Base-by-base conservation (phyloP, 1,140 invertebrate species). In the Choristoneura fumiferana region DNA sequence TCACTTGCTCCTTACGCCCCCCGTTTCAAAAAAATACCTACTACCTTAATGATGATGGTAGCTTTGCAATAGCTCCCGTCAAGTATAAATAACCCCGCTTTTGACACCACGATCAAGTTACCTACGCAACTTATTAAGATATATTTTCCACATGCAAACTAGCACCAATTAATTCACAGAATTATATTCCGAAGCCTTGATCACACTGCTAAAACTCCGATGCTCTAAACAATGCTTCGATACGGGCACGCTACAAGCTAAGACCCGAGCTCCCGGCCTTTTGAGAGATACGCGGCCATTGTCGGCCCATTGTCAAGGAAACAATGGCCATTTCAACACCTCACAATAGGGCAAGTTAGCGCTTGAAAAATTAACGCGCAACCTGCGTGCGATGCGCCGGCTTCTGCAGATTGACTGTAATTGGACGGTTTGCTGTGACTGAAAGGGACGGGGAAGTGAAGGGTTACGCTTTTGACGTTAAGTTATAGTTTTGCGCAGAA, bases 261-360 rank as follows among this genome's bases (percentile, higher is more conserved):
- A 74, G 78, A 71, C 67, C 69, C 62, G 62, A 34, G 57, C 55
- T 55, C 68, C 69, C 71, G 71, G 73, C 73, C 75, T 79, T 75
- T 81, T 73, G 71, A 76, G 59, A 62, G 79, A 79, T 82, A 81
- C 75, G 69, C 70, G 65, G 69, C 73, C 62, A 78, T 80, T 83
- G 78, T 85, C 58, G 69, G 68, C 54, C 70, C 69, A 81, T 84
- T 84, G 81, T 84, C 67, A 76, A 57, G 40, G 62, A 75, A 73
- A 85, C 82, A 83, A 85, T 81, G 57, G 75, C 67, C 61, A 67
- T 72, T 73, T 76, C 76, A 80, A 81, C 79, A 82, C 79, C 76
- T 80, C 68, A 81, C 78, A 83, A 78, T 83, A 66, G 72, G 65
- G 58, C 62, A 71, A 77, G 78, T 79, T 83, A 74, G 76, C 73